phyloP scores from a whole-genome alignment of 2,888 invertebrate species.

The Enchytraeus crypticus region DNA sequence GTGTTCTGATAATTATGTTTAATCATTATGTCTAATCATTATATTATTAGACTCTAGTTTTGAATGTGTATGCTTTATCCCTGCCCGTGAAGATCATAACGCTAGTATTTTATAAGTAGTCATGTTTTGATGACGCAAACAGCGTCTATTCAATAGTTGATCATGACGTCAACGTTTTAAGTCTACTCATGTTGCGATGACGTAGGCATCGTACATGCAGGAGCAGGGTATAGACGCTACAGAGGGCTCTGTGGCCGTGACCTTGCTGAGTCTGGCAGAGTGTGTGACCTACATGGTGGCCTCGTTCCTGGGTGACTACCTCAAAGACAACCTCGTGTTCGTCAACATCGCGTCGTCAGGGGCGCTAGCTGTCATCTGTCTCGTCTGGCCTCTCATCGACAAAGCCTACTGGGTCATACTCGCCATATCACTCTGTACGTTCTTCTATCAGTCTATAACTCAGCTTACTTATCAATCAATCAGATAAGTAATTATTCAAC shows the following conservation, averaged over 20 bases:
- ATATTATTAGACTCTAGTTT: too few relatives aligned
- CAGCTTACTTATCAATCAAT: too few relatives aligned
- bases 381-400: conserved; percentile 31
- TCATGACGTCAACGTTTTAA: not conserved
- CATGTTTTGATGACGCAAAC: too few relatives aligned
- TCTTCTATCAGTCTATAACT: too few relatives aligned
- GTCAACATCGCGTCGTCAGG: conserved; percentile 26
- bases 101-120: too few relatives aligned
- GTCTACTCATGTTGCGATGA: not conserved
- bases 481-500: too few relatives aligned
- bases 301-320: conserved; percentile 29
- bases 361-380: conserved; percentile 27
- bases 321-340: conserved; percentile 28
- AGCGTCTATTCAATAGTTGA: too few relatives aligned
- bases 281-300: conserved; percentile 31
- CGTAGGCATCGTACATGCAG: conserved; percentile 32
- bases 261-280: conserved; percentile 30
- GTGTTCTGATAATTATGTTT: too few relatives aligned
- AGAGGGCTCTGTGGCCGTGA: conserved; percentile 25
- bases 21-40: too few relatives aligned
- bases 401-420: conserved; percentile 25
- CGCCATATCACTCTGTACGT: conserved; percentile 27
- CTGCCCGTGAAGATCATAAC: too few relatives aligned
- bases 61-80: too few relatives aligned
- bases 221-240: conserved; percentile 22